Base-by-base conservation (phyloP, 2,888 invertebrate genomes). In the Drosophila phalerata region DNA sequence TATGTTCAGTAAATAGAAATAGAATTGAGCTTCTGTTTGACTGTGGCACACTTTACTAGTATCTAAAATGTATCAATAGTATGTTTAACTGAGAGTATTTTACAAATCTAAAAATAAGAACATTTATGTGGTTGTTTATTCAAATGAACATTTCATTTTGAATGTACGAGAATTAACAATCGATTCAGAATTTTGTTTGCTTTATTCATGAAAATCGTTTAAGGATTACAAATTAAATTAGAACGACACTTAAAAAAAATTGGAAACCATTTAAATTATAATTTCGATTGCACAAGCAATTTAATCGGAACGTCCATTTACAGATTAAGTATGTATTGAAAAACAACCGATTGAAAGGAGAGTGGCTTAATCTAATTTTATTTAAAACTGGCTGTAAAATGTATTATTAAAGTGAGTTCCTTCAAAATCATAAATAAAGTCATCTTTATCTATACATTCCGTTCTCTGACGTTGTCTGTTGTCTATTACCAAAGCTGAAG, bases 1-100 rank as follows among this genome's bases (percentile, higher is more conserved):
- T 58, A 34, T 58, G 47, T 37, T 43, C 43, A 43, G 15, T 22
- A 56, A 56, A 56, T 56, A 22, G 43, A 56, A 34, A 56, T 22
- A 43, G n/a, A 22, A 43, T 19, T 43, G 8, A 42, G 40, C 13
- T n/a, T 17, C 28, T 19, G 30, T 56, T 43, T 32, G 55, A 30
- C 8, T 42, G 42, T 17, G 5, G 10, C 19, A 40, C 30, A 55
- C n/a, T 17, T 13, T 0, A 40, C 8, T 19, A 9, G 13, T n/a
- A 37, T 51, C 37, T 22, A 22, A 10, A 51, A 37, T 51, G n/a
- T 15, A 45, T n/a, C 51, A 51, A 15, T 13, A 25, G 37, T n/a
- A 1, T 25, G 19, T 42, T 42, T 30, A 55, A 38, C 52, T 38
- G 11, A 6, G 22, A n/a, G 22, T 43, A 22, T 43, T 32, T 22